phyloP scores from a whole-genome alignment of 1,140 invertebrate genomes.

The Tyrophagus putrescentiae region DNA sequence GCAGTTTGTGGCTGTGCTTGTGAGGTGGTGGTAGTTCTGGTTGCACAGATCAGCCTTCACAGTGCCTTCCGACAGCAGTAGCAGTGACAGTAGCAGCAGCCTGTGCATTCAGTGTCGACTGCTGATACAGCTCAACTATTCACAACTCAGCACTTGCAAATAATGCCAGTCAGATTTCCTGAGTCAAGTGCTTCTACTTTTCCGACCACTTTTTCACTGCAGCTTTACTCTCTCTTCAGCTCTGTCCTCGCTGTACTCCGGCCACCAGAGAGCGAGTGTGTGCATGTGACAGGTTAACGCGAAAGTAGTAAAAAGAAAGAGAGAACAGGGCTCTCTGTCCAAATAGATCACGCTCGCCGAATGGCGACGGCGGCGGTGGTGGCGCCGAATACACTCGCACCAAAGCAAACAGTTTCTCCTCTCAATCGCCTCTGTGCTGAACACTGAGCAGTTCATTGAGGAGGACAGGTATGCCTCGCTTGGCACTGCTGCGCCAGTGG shows the following conservation, averaged over 20 bases:
- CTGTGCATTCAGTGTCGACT: too few relatives aligned
- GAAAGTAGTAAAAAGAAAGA: neutral
- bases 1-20: too few relatives aligned
- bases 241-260: too few relatives aligned
- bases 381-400: neutral
- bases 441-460: too few relatives aligned
- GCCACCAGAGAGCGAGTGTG: too few relatives aligned
- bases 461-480: slow-evolving; percentile 4
- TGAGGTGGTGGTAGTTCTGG: too few relatives aligned
- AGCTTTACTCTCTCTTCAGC: slow-evolving; percentile 4
- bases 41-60: too few relatives aligned
- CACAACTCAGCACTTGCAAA: too few relatives aligned
- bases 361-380: neutral
- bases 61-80: too few relatives aligned
- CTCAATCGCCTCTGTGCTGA: too few relatives aligned
- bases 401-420: neutral
- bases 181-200: slow-evolving; percentile 8
- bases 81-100: too few relatives aligned
- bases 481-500: neutral
- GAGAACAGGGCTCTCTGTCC: neutral
- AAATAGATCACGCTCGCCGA: slow-evolving; percentile 16
- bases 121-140: neutral
- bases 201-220: too few relatives aligned
- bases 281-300: neutral
- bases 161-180: neutral